Percentiles rank a stretch among this genome's conserved stretches.
Evolutionary conservation across 2,797 vertebrate species (phyloP).

Genomic region (Dendrocincla tyrannina): DNA sequence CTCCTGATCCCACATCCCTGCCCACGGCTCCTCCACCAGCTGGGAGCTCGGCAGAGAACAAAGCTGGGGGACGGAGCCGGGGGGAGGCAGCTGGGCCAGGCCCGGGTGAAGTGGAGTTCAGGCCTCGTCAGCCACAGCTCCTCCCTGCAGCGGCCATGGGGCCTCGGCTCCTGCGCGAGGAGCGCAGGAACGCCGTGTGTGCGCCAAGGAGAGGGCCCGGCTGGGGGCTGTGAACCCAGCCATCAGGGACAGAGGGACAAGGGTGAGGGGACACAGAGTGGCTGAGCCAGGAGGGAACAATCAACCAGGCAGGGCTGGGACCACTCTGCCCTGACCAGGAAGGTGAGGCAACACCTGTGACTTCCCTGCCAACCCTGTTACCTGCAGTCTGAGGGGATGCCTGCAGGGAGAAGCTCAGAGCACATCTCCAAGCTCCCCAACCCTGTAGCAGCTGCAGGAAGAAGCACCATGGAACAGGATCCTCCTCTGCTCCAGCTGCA

Average conservation of each 20-base stretch:
- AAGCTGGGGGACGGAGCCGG: background rate
- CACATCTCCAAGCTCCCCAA: background rate
- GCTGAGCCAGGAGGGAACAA: background rate
- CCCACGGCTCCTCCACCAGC: background rate
- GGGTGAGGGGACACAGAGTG: background rate
- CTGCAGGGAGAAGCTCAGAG: background rate
- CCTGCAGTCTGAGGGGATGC: background rate
- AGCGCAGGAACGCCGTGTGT: background rate
- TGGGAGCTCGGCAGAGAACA: constrained; percentile 13
- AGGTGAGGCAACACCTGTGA: background rate
- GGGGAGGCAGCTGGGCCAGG: constrained; percentile 51
- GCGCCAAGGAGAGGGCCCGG: constrained; percentile 42
- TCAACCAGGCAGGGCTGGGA: background rate
- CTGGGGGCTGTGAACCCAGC: background rate
- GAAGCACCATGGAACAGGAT: background rate
- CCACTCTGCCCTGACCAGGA: background rate
- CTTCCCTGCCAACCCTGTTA: background rate
- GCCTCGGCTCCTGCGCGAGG: constrained; percentile 34
- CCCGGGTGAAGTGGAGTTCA: constrained; percentile 62
- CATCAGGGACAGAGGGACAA: background rate
- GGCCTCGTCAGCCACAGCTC: constrained; percentile 24
- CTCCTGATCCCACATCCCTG: background rate
- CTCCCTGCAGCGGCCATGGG: constrained; percentile 41
- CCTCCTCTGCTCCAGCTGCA: background rate
- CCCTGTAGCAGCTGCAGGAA: background rate